These are phyloP conservation scores for Cossypha dichroa DNA, from an alignment of 2,797 vertebrate species.

Conservation along the genomic window DNA sequence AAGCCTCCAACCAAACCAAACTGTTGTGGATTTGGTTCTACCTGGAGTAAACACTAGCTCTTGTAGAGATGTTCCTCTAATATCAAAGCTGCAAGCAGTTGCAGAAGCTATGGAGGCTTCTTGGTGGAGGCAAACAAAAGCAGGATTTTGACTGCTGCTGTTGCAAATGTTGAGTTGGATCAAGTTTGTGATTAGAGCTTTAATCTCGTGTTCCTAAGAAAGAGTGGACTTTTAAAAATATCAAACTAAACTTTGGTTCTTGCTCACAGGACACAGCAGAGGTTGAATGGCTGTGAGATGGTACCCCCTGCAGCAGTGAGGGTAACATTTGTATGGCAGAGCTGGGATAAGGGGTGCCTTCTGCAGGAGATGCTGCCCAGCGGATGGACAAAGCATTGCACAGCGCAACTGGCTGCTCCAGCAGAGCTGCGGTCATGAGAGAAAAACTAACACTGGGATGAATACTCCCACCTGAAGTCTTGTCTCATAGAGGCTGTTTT, in stretches of 20 bases:
- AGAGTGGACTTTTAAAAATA: neutral
- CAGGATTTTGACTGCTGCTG: neutral
- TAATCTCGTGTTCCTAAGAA: accelerated
- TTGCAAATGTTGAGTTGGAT: neutral
- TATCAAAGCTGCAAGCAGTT: neutral
- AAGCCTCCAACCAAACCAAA: accelerated
- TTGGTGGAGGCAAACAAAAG: neutral
- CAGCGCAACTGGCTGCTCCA: accelerated
- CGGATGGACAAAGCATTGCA: accelerated
- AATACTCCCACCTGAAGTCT: neutral
- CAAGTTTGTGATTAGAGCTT: neutral
- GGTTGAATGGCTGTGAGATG: accelerated
- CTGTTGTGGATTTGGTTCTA: neutral
- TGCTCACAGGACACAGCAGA: neutral
- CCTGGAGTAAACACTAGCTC: neutral
- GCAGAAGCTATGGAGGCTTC: neutral
- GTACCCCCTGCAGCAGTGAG: neutral
- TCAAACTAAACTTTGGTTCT: neutral
- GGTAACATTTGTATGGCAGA: accelerated
- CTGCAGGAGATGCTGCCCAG: neutral
- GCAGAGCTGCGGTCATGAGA: accelerated
- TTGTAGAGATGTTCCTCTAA: neutral
- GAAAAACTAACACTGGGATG: neutral
- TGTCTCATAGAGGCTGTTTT: neutral
- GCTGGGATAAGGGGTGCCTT: neutral